Conservation (phyloP, 2,797 vertebrate genomes). For the Chloroceryle amazona region DNA sequence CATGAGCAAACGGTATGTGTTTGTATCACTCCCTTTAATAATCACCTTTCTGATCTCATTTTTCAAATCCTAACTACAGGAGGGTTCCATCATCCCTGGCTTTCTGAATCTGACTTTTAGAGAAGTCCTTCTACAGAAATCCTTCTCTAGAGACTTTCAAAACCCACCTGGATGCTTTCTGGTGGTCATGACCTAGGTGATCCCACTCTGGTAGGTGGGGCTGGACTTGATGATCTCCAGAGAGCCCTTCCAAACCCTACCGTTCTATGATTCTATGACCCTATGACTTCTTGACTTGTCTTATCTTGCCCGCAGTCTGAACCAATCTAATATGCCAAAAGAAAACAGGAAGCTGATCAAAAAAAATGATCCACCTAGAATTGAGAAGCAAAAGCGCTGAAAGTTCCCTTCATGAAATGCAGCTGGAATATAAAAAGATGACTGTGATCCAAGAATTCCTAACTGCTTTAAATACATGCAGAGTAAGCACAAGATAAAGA, state of each 20-base stretch:
- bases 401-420: background rate
- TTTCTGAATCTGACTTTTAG: background rate
- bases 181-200: too few species aligned
- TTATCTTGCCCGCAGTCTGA: background rate
- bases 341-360: background rate
- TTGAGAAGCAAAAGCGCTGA: background rate
- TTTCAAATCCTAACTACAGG: background rate
- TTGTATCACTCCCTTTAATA: background rate
- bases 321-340: background rate
- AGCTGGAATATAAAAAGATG: background rate
- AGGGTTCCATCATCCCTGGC: background rate
- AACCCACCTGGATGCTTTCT: too few species aligned
- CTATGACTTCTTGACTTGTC: background rate
- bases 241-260: too few species aligned
- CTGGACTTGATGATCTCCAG: too few species aligned
- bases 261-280: too few species aligned
- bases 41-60: background rate
- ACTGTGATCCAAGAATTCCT: background rate
- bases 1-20: rapidly evolving
- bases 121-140: too few species aligned
- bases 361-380: background rate
- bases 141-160: too few species aligned
- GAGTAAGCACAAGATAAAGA: background rate
- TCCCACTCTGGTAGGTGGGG: too few species aligned
- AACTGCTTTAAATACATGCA: background rate